These are phyloP conservation scores for Myotis lucifugus DNA, from an alignment of 2,113 vertebrate species.

Conservation along the genomic window DNA sequence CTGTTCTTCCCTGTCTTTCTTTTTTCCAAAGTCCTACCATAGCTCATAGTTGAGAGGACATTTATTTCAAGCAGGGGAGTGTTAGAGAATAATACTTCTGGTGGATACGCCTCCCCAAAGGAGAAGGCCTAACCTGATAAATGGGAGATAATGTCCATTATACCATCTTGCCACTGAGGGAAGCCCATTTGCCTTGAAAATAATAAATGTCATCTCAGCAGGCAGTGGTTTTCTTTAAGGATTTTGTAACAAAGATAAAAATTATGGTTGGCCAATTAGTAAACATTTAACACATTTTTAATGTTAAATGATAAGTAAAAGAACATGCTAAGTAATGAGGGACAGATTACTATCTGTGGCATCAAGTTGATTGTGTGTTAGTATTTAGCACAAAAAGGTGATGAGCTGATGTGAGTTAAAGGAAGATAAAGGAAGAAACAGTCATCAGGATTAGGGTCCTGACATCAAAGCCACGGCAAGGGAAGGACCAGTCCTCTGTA, in stretches of 20 bases:
- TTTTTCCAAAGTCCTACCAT: not conserved
- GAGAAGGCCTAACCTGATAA: not conserved
- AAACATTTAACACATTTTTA: constrained; percentile 20
- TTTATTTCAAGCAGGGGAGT: not conserved
- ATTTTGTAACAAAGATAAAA: constrained; percentile 50
- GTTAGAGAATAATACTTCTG: not conserved
- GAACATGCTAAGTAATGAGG: not conserved
- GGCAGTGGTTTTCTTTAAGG: not conserved
- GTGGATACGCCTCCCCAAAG: not conserved
- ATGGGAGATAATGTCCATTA: not conserved
- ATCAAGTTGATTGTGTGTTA: not conserved
- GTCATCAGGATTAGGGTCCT: not conserved
- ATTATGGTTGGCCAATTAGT: not conserved
- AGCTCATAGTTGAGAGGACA: not conserved
- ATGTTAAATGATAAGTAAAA: not conserved
- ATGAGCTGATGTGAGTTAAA: not conserved
- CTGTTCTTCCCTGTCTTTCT: not conserved
- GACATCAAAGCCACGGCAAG: not conserved
- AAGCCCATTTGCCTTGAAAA: constrained; percentile 4
- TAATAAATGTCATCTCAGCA: constrained; percentile 10
- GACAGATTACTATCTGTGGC: not conserved
- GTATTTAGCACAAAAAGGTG: not conserved
- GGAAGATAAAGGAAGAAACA: not conserved
- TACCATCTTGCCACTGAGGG: not conserved
- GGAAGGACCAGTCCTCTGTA: accelerated